Base-by-base conservation (phyloP, 2,888 invertebrate genomes). In the Portevinia maculata region DNA sequence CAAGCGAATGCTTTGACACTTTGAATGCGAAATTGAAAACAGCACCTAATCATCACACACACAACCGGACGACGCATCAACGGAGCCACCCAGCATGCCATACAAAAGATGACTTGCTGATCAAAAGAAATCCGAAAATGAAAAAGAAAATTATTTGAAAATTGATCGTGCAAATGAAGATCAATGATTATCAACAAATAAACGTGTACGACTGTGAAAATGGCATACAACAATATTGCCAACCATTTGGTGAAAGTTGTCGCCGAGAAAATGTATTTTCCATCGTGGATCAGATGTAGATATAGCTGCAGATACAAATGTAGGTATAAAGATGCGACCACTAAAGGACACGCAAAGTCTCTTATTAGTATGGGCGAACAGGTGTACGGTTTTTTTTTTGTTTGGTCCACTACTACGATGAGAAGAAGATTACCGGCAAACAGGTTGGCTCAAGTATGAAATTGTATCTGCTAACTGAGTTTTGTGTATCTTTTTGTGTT, bases 201-300 rank as follows among this genome's bases (percentile, higher is more conserved):
- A 19, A n/a, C 44, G 37, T 17, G 6, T 13, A 52, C 17, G 41
- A 59, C 46, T 44, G 41, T 15, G 57, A 13, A 73, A 34, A 52
- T 52, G 39, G 39, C 30, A 69, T 30, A 52, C 21, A 24, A 21
- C n/a, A n/a, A 44, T 13, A 24, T 37, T 48, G 48, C 48, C 37
- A 37, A 32, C 8, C 15, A 37, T 32, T 71, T 11, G 64, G 81
- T 70, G 81, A 81, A 81, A 81, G 76, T 81, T 76, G 81, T 59
- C 57, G 5, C 32, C 50, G 46, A 28, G 24, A 64, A 57, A 78
- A 64, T 32, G 9, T 21, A n/a, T 37, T 17, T 48, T 48, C 3
- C n/a, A n/a, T n/a, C 9, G 7, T 34, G 17, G 1, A 32, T 19
- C 19, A 21, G 39, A 41, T 30, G 15, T 4, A 32, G 17, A 39